Conservation (phyloP, 23 tunicate species). For the Phallusia fumigata region DNA sequence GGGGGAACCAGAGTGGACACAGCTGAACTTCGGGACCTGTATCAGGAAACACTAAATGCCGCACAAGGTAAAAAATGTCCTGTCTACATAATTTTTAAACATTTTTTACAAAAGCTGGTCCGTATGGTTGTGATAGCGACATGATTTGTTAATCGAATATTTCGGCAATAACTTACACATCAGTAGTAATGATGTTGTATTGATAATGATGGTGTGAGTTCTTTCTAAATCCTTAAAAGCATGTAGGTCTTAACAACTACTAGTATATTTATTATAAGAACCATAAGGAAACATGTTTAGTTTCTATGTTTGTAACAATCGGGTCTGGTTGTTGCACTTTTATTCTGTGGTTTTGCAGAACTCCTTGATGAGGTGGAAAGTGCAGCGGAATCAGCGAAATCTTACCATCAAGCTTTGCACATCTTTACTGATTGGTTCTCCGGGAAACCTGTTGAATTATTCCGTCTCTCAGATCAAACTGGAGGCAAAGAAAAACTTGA, state of each 20-base stretch:
- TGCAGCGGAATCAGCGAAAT: slow-evolving; percentile 51
- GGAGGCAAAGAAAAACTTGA: slow-evolving; percentile 43
- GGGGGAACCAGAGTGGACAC: slow-evolving; percentile 76
- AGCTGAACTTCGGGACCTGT: slow-evolving; percentile 77
- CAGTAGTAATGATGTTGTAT: too few relatives aligned
- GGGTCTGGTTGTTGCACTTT: too few relatives aligned
- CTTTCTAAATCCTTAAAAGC: too few relatives aligned
- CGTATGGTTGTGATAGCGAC: too few relatives aligned
- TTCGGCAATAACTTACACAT: too few relatives aligned
- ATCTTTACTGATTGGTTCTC: slow-evolving; percentile 86
- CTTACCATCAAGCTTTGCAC: slow-evolving; percentile 79
- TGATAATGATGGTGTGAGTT: too few relatives aligned
- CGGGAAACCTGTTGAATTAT: slow-evolving; percentile 61
- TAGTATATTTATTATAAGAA: too few relatives aligned
- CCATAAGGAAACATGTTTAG: too few relatives aligned
- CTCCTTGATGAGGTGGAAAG: slow-evolving; percentile 35
- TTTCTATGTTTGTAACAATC: too few relatives aligned
- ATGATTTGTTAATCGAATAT: too few relatives aligned
- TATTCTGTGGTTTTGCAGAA: slow-evolving; percentile 1
- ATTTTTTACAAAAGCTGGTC: too few relatives aligned
- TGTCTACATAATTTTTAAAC: background rate
- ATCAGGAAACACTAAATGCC: slow-evolving; percentile 52
- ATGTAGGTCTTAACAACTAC: too few relatives aligned
- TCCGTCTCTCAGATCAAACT: slow-evolving; percentile 59
- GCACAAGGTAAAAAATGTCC: slow-evolving; percentile 51